A percentile compares a stretch with the other conserved stretches of the same genome.
Conservation (phyloP, 1,140 invertebrate genomes). For the Neocloeon triangulifer region DNA sequence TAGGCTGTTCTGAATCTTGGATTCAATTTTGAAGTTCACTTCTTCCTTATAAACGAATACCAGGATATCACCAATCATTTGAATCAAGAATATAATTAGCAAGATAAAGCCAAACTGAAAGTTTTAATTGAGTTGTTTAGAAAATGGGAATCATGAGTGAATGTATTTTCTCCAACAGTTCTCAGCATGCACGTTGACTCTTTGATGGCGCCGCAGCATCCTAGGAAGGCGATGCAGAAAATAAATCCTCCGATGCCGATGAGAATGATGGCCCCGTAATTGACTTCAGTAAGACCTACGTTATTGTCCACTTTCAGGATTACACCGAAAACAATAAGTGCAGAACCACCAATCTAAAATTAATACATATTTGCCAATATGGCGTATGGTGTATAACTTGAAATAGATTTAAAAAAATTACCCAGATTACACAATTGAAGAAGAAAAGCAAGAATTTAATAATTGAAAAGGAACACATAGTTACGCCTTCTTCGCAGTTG, state of each 20-base stretch:
- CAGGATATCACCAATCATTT: not conserved
- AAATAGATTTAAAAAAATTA: constrained; percentile 24
- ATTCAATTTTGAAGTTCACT: too few species aligned
- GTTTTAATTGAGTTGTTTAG: too few species aligned
- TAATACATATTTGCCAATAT: too few species aligned
- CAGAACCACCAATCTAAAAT: too few species aligned
- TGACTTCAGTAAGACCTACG: constrained; percentile 24
- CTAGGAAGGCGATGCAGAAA: constrained; percentile 59
- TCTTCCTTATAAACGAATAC: not conserved
- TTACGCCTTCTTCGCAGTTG: too few species aligned
- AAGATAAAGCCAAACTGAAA: not conserved
- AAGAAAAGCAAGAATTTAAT: constrained; percentile 47
- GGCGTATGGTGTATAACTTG: too few species aligned
- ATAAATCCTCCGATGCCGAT: constrained; percentile 49
- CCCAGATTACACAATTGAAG: constrained; percentile 49
- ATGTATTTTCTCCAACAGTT: too few species aligned
- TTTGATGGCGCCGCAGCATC: constrained; percentile 62
- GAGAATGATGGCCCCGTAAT: constrained; percentile 37
- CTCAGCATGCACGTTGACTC: constrained; percentile 65
- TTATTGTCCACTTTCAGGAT: too few species aligned
- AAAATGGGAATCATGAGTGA: too few species aligned
- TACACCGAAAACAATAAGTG: too few species aligned
- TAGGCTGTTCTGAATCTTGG: too few species aligned
- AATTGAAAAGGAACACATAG: too few species aligned
- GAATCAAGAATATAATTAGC: not conserved